Conservation (phyloP, 2,113 vertebrate genomes). For the Pollachius pollachius region DNA sequence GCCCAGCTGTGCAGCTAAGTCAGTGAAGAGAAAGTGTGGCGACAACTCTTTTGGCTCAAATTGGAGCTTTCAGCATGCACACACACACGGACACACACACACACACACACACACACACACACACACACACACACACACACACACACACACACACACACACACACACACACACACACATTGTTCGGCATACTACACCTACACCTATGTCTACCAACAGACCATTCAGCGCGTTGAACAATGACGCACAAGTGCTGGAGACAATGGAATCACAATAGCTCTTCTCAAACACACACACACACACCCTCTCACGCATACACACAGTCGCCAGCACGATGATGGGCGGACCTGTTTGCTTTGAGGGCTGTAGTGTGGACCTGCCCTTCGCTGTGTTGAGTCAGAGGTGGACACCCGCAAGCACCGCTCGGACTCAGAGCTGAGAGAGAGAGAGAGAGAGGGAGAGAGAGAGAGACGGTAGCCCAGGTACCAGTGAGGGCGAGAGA, state of each 20-base stretch:
- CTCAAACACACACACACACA: slow-evolving; percentile 7
- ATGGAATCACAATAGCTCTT: no score
- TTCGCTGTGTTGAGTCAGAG: slow-evolving; percentile 27
- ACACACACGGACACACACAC: not conserved
- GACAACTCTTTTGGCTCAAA: no score
- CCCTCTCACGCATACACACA: slow-evolving; percentile 3
- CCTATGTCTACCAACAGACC: not conserved
- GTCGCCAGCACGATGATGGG: slow-evolving; percentile 24
- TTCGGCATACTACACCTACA: not conserved
- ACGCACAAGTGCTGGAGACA: not conserved
- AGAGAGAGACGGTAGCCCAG: no score
- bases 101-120: slow-evolving; percentile 4
- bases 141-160: not conserved
- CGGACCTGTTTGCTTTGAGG: slow-evolving; percentile 51
- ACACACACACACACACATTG: not conserved
- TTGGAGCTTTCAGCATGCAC: no score
- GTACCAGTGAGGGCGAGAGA: not conserved
- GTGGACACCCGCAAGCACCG: no score
- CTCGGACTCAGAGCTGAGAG: no score
- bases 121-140: not conserved
- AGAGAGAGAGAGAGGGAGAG: slow-evolving; percentile 33
- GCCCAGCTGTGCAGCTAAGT: no score
- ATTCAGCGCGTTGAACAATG: not conserved
- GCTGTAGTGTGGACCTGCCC: slow-evolving; percentile 30
- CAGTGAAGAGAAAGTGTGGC: no score